A percentile compares a stretch with the other conserved stretches of the same genome.
Evolutionary conservation across 2,888 invertebrate genomes (phyloP).

Genomic region (Nomada fucata): DNA sequence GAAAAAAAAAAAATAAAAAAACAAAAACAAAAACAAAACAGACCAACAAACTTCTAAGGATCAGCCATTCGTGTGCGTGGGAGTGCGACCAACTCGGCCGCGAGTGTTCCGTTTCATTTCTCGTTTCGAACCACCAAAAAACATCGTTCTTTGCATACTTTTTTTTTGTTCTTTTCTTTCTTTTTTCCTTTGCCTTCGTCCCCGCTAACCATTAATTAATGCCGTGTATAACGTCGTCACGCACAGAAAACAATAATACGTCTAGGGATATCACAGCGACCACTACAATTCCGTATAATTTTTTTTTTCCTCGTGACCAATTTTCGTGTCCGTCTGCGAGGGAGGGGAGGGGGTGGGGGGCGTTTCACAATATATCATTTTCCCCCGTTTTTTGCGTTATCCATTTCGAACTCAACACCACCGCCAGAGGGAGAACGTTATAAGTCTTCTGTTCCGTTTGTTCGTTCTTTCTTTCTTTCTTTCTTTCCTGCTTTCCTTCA

Average conservation of each 20-base stretch:
- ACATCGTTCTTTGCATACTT: conserved; percentile 1
- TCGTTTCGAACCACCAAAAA: conserved; percentile 27
- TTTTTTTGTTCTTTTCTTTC: too few relatives aligned
- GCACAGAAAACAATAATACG: too few relatives aligned
- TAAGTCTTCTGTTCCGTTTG: too few relatives aligned
- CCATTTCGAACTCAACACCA: conserved; percentile 13
- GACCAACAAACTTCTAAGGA: conserved; percentile 44
- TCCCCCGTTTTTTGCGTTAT: conserved; percentile 1
- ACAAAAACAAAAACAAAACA: neutral
- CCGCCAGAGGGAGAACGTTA: conserved; percentile 22
- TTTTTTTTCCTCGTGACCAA: neutral
- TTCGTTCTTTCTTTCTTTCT: conserved; percentile 20
- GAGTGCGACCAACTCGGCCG: conserved; percentile 4
- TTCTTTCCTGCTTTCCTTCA: conserved; percentile 1
- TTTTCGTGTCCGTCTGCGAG: conserved; percentile 33
- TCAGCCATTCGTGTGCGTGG: conserved; percentile 42
- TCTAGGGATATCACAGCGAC: conserved; percentile 53
- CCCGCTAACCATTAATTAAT: conserved; percentile 29
- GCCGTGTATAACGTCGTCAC: neutral
- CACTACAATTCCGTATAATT: conserved; percentile 42
- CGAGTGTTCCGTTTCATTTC: conserved; percentile 14
- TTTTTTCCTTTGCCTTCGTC: too few relatives aligned
- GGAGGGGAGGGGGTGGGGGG: neutral
- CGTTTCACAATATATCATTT: too few relatives aligned
- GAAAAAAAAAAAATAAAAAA: conserved; percentile 7